Conservation (phyloP, 2,888 invertebrate genomes). For the Cryptus viduatorius region DNA sequence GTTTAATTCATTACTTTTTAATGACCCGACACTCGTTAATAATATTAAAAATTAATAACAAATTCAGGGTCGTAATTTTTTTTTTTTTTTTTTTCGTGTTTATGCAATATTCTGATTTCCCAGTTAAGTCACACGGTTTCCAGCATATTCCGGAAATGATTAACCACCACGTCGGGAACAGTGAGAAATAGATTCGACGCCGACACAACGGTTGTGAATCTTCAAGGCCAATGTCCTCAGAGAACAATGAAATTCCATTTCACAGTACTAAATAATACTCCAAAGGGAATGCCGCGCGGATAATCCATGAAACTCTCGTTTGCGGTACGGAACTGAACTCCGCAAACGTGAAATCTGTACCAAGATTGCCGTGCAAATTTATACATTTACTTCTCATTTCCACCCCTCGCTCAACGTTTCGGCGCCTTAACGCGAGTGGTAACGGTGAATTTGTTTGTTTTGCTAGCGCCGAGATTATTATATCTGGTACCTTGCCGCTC, state of each 20-base stretch:
- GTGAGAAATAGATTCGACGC: background rate
- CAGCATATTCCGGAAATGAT: background rate
- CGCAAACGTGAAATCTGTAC: background rate
- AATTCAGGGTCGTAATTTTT: background rate
- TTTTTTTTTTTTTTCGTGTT: background rate
- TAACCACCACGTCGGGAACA: background rate
- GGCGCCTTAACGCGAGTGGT: background rate
- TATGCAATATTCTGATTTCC: background rate
- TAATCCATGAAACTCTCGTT: background rate
- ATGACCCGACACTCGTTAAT: background rate
- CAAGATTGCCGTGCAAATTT: background rate
- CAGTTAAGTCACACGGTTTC: background rate
- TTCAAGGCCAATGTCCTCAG: background rate
- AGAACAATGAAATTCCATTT: constrained; percentile 20
- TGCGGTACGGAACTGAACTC: background rate
- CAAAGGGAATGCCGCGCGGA: background rate
- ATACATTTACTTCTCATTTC: background rate
- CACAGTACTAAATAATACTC: background rate
- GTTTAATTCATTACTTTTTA: background rate
- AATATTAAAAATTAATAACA: background rate
- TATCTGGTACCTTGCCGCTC: too few relatives aligned
- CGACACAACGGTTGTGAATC: background rate
- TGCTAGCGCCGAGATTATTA: too few relatives aligned
- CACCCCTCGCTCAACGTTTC: background rate
- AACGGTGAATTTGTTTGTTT: background rate